phyloP scores from a whole-genome alignment of 2,888 invertebrate species.

The Flabesymbios commensalis region DNA sequence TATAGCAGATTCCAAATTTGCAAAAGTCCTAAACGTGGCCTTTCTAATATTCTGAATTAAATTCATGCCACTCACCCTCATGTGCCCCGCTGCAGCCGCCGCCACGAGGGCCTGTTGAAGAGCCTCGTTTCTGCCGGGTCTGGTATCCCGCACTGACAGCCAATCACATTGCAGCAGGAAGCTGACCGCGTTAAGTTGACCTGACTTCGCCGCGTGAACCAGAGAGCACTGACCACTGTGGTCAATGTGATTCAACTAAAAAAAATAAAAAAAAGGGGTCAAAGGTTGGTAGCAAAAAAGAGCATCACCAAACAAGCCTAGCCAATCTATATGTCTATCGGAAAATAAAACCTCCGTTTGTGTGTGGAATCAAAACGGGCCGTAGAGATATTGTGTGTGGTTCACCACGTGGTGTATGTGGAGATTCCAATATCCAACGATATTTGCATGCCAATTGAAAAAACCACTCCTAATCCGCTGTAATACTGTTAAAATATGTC shows the following conservation, averaged over 20 bases:
- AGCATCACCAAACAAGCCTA: no score
- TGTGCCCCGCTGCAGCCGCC: constrained; percentile 67
- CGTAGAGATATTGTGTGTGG: no score
- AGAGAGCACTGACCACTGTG: constrained; percentile 69
- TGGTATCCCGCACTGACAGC: constrained; percentile 63
- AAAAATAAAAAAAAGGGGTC: neutral
- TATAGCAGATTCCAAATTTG: no score
- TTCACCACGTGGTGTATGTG: no score
- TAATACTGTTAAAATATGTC: no score
- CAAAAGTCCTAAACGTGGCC: no score
- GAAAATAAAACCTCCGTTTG: no score
- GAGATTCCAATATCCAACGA: neutral
- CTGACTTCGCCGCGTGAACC: constrained; percentile 87
- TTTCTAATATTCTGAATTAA: no score
- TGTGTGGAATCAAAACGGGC: no score
- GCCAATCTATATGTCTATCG: no score
- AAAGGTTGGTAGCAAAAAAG: neutral
- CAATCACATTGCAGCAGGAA: constrained; percentile 88
- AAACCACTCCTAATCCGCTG: no score
- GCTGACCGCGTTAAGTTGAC: constrained; percentile 83
- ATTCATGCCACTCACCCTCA: no score
- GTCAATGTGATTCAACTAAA: constrained; percentile 58
- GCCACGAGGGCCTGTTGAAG: constrained; percentile 86
- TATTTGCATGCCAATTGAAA: neutral
- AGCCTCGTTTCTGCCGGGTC: constrained; percentile 68